Conservation (phyloP, 2,888 invertebrate species). For the Tineola bisselliella region DNA sequence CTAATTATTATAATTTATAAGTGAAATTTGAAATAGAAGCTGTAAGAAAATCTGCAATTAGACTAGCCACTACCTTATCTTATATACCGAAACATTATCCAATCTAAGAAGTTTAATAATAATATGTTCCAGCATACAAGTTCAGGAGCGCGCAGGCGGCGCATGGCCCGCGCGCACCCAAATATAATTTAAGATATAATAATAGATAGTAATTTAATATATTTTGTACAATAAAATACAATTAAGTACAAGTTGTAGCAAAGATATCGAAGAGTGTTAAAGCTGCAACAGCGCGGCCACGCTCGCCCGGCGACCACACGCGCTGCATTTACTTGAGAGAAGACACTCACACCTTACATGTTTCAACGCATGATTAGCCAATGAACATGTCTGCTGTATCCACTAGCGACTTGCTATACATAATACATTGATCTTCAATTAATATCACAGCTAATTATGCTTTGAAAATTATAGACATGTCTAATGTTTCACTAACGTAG, state of each 20-base stretch:
- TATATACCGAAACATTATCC: slow-evolving; percentile 63
- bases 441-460: slow-evolving; percentile 70
- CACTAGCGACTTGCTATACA: slow-evolving; percentile 65
- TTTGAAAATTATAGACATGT: slow-evolving; percentile 68
- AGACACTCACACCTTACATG: slow-evolving; percentile 63
- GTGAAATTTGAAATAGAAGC: slow-evolving; percentile 67
- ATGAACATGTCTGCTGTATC: slow-evolving; percentile 59
- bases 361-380: slow-evolving; percentile 70
- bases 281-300: slow-evolving; percentile 64
- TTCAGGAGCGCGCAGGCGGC: slow-evolving; percentile 65
- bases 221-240: slow-evolving; percentile 76
- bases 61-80: slow-evolving; percentile 63
- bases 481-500: slow-evolving; percentile 67
- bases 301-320: slow-evolving; percentile 62
- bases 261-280: slow-evolving; percentile 71
- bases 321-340: slow-evolving; percentile 66
- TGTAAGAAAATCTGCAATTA: slow-evolving; percentile 69
- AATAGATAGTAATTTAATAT: slow-evolving; percentile 67
- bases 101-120: slow-evolving; percentile 57
- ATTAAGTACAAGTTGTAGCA: slow-evolving; percentile 77
- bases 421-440: slow-evolving; percentile 65
- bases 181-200: slow-evolving; percentile 57
- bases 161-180: slow-evolving; percentile 61
- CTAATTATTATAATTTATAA: slow-evolving; percentile 49
- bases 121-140: slow-evolving; percentile 66